These are phyloP conservation scores for Catharus bicknelli DNA, from an alignment of 2,113 vertebrate species.

Conservation along the genomic window DNA sequence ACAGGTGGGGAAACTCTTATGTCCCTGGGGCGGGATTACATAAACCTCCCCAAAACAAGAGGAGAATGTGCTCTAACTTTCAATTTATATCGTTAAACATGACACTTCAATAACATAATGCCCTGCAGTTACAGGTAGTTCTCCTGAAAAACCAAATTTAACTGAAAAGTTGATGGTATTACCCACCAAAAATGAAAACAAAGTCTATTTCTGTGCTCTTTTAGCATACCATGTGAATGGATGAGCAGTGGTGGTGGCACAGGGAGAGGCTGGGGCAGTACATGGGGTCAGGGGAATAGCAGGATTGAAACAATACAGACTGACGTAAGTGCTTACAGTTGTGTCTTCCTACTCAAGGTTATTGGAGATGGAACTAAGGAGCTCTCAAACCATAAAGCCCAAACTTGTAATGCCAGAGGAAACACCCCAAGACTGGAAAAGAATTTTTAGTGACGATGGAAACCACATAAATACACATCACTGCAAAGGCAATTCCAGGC, in stretches of 20 bases:
- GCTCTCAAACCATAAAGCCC: neutral
- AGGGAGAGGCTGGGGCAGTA: neutral
- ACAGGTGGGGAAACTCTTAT: neutral
- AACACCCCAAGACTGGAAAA: neutral
- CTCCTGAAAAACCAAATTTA: neutral
- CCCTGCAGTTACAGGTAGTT: neutral
- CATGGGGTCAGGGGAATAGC: neutral
- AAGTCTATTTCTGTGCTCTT: neutral
- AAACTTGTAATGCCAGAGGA: neutral
- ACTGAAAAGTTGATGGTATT: neutral
- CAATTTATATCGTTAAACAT: neutral
- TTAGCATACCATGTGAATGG: neutral
- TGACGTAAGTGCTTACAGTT: neutral
- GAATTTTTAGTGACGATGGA: neutral
- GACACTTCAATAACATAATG: neutral
- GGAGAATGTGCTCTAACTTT: neutral
- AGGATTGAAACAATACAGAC: neutral
- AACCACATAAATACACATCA: neutral
- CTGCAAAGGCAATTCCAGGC: neutral
- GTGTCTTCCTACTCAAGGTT: neutral
- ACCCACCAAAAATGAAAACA: neutral
- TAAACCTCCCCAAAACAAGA: neutral
- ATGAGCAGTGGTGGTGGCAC: fast-evolving
- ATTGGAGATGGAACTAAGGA: neutral
- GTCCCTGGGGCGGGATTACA: neutral